Base-by-base conservation (phyloP, 2,888 invertebrate genomes). In the Dryocosmus kuriphilus region DNA sequence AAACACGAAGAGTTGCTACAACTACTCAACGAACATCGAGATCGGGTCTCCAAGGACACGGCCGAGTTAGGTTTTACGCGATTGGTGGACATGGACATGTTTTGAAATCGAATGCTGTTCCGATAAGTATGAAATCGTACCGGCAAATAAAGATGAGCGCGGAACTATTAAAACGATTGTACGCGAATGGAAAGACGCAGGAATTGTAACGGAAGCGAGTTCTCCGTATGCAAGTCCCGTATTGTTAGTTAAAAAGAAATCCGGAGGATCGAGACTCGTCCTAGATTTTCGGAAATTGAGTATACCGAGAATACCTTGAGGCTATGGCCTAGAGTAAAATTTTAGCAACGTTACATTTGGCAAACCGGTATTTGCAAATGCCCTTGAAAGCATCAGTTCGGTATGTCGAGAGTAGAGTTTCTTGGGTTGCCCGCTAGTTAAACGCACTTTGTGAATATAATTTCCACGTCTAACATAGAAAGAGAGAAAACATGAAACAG, bases 361-460 rank as follows among this genome's bases (percentile, higher is more conserved):
- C 81, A 0, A 77, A 82, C n/a, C 80, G 82, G 3, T 83, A 81
- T 57, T 35, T 84, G 27, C 83, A 83, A 46, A 46, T 81, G 4
- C 81, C 80, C 16, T 41, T 84, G 2, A 35, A 63, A 22, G 76
- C 79, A 1, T 65, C 57, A 60, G 1, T 79, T 77, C 30, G 79
- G 76, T 9, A 65, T 61, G 71, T 14, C 51, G 27, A 30, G 61
- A 57, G 76, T 80, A 2, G 76, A 74, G 7, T 77, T 75, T 75
- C 55, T 77, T 1, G 77, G 80, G 16, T n/a, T n/a, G n/a, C n/a
- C n/a, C n/a, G n/a, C n/a, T n/a, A n/a, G n/a, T n/a, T n/a, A n/a
- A n/a, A n/a, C n/a, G n/a, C n/a, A n/a, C n/a, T n/a, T n/a, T n/a
- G n/a, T n/a, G n/a, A n/a, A n/a, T n/a, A n/a, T n/a, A n/a, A n/a